Evolutionary conservation across 2,113 vertebrate genomes (phyloP).

Genomic region (Cryptotis parvus): DNA sequence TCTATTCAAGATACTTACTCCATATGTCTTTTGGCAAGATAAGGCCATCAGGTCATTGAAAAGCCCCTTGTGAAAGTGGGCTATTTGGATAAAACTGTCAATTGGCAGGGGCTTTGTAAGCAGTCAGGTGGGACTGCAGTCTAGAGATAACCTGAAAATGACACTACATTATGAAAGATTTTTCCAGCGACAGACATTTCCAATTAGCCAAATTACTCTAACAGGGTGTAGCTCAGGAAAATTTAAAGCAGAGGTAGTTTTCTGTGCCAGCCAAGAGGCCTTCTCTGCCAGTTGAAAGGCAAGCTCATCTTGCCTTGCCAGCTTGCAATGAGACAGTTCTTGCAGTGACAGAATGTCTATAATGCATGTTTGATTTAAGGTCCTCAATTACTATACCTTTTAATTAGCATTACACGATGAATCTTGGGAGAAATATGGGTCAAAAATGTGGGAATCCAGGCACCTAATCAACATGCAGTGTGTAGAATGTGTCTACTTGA

Average conservation of each 20-base stretch:
- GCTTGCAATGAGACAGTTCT: slow-evolving; percentile 79
- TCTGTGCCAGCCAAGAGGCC: slow-evolving; percentile 81
- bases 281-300: slow-evolving; percentile 79
- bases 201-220: slow-evolving; percentile 87
- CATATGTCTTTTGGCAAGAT: slow-evolving; percentile 55
- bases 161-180: slow-evolving; percentile 80
- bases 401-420: slow-evolving; percentile 82
- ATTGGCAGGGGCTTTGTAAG: slow-evolving; percentile 46
- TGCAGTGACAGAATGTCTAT: slow-evolving; percentile 85
- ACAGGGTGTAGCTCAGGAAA: slow-evolving; percentile 75
- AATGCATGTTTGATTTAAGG: slow-evolving; percentile 83
- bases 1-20: slow-evolving; percentile 2
- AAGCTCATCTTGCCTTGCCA: slow-evolving; percentile 83
- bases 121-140: background rate
- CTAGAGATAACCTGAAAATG: slow-evolving; percentile 74
- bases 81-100: slow-evolving; percentile 4
- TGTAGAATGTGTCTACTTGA: slow-evolving; percentile 80
- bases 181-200: slow-evolving; percentile 79
- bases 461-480: slow-evolving; percentile 78
- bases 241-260: slow-evolving; percentile 84
- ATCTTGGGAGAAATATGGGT: slow-evolving; percentile 75
- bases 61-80: slow-evolving; percentile 59
- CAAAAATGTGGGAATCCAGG: slow-evolving; percentile 78
- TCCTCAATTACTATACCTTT: slow-evolving; percentile 84
- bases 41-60: slow-evolving; percentile 52